Base-by-base conservation (phyloP, 2,113 vertebrate genomes). In the Cavia porcellus region DNA sequence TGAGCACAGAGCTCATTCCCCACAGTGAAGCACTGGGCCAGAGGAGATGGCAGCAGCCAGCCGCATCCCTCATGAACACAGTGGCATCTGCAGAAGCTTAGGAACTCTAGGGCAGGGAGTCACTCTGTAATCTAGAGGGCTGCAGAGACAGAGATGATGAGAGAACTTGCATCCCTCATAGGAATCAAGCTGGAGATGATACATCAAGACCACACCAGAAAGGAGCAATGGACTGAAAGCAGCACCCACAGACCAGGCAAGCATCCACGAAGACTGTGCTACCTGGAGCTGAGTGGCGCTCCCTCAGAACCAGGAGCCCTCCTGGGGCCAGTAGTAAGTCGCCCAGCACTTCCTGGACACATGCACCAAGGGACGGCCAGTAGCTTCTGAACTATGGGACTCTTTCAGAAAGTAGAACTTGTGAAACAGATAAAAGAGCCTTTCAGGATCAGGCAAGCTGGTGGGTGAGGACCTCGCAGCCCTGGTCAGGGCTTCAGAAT, bases 341-440 rank as follows among this genome's bases (percentile, higher is more conserved):
- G 7, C 3, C 19, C 75, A 25, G 35, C 10, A n/a, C 35, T 91
- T 96, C 94, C 52, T 47, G 86, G 79, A 61, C 20, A 47, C 68
- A 32, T 20, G 84, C 82, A 57, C 38, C 35, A 14, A 89, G 66
- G 25, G 50, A 57, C 11, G 8, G 68, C 79, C 55, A 86, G 13
- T 45, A 88, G 90, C 25, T 97, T 96, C 89, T 92, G 42, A 52
- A 89, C 85, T 94, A 74, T 32, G 32, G 42, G 70, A 75, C 61
- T 90, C 47, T 96, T 38, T 82, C 59, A 86, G 47, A 95, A 98
- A 94, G 1, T 77, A 87, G 42, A 1, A 91, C 50, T 79, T n/a
- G 20, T 8, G 68, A 8, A 22, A n/a, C n/a, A 22, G 66, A 89
- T 90, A 7, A 1, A 10, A 86, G 70, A 38, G 38, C n/a, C 25